phyloP scores from a whole-genome alignment of 2,797 vertebrate genomes.

The Notolepis coatsorum region DNA sequence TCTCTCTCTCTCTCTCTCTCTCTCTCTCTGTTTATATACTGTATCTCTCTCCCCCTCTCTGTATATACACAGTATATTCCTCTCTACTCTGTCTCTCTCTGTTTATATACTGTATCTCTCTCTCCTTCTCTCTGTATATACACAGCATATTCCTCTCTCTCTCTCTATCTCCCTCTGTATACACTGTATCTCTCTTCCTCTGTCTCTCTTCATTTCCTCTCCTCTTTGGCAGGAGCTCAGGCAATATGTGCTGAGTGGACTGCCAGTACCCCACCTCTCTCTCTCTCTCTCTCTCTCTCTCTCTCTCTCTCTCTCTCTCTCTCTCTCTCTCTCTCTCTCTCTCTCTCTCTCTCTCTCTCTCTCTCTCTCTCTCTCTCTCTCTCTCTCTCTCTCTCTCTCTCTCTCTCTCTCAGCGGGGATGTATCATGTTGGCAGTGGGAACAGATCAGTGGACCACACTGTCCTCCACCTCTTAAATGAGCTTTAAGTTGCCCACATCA shows the following conservation, averaged over 20 bases:
- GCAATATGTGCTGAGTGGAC: slow-evolving; percentile 66
- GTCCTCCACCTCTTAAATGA: background rate
- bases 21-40: slow-evolving; percentile 39
- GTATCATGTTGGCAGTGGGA: no score
- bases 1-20: slow-evolving; percentile 42
- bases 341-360: background rate
- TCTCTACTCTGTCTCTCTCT: slow-evolving; percentile 1
- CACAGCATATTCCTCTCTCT: no score
- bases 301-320: background rate
- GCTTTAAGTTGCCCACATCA: no score
- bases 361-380: background rate
- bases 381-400: slow-evolving; percentile 6
- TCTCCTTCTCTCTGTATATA: no score
- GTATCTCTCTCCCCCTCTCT: slow-evolving; percentile 17
- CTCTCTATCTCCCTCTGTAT: background rate
- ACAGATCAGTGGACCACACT: background rate
- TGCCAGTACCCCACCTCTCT: slow-evolving; percentile 29
- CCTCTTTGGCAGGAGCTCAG: slow-evolving; percentile 46
- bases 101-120: no score
- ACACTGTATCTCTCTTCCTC: no score
- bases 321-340: background rate
- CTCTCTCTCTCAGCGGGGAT: slow-evolving; percentile 4
- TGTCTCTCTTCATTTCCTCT: background rate
- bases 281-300: background rate
- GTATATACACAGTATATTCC: no score